These are phyloP conservation scores for Drosophila pseudotalamancana DNA, from an alignment of 2,888 invertebrate genomes.

Conservation along the genomic window DNA sequence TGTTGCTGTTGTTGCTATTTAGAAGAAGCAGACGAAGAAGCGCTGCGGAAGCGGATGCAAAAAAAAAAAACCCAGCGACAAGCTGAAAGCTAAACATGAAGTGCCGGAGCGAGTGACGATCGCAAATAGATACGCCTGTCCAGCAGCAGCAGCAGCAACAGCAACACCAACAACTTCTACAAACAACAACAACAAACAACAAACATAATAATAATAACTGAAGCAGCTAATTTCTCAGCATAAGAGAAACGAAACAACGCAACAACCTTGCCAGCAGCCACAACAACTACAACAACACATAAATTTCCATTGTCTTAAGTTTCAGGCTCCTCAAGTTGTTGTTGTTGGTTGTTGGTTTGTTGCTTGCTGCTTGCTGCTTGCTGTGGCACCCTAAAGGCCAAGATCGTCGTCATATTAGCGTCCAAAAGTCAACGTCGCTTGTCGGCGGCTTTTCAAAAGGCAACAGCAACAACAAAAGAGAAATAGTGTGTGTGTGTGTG, in stretches of 20 bases:
- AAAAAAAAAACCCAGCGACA: conserved; percentile 51
- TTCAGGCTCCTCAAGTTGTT: conserved; percentile 61
- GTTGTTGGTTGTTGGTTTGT: conserved; percentile 32
- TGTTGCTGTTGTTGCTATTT: conserved; percentile 17
- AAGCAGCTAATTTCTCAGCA: conserved; percentile 79
- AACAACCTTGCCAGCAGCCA: conserved; percentile 76
- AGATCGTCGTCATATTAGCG: conserved; percentile 80
- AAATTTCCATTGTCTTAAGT: conserved; percentile 75
- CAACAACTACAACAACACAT: conserved; percentile 63
- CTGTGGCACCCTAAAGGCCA: conserved; percentile 75
- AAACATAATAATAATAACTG: conserved; percentile 70
- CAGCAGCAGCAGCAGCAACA: conserved; percentile 32
- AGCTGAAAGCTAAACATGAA: conserved; percentile 76
- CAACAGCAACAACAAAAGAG: conserved; percentile 57
- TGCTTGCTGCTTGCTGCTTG: conserved; percentile 29
- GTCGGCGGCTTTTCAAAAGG: conserved; percentile 77
- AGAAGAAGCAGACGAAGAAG: conserved; percentile 47
- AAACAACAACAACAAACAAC: conserved; percentile 16
- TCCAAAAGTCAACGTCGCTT: conserved; percentile 78
- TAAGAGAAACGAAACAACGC: conserved; percentile 52
- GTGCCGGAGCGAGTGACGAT: conserved; percentile 73
- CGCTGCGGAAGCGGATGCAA: conserved; percentile 75
- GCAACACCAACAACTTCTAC: conserved; percentile 27
- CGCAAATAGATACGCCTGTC: conserved; percentile 69
- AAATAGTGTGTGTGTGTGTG: conserved; percentile 46